These are phyloP conservation scores for Conopomorpha cramerella DNA, from an alignment of 1,140 invertebrate species.

Conservation along the genomic window DNA sequence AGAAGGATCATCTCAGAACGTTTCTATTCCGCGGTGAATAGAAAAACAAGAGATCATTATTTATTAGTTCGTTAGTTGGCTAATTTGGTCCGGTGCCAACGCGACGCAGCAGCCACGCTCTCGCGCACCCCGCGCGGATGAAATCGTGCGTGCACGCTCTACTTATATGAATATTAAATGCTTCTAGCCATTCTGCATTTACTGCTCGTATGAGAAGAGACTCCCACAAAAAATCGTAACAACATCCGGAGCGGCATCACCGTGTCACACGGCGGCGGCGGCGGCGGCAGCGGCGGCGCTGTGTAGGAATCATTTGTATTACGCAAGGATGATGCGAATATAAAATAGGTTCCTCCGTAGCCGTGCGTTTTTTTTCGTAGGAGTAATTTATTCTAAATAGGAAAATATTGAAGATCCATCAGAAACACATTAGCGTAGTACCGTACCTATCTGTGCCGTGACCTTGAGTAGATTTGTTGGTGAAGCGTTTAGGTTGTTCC, in stretches of 20 bases:
- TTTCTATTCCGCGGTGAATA: conserved; percentile 50
- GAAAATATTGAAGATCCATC: conserved; percentile 46
- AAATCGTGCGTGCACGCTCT: conserved; percentile 36
- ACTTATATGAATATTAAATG: conserved; percentile 2
- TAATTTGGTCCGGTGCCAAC: conserved; percentile 53
- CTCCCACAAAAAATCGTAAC: too few species aligned
- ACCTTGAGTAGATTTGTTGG: conserved; percentile 19
- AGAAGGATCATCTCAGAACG: conserved; percentile 36
- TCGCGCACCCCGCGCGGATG: conserved; percentile 28
- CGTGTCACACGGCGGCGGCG: too few species aligned
- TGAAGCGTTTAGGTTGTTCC: too few species aligned
- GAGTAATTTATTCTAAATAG: conserved; percentile 37
- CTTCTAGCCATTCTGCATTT: not conserved
- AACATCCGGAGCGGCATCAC: too few species aligned
- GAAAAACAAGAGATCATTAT: conserved; percentile 60
- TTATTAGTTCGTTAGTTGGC: conserved; percentile 56
- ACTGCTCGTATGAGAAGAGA: too few species aligned
- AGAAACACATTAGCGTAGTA: conserved; percentile 51
- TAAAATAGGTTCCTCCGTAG: too few species aligned
- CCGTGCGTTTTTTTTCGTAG: conserved; percentile 10
- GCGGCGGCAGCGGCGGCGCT: too few species aligned
- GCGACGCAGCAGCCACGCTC: conserved; percentile 34
- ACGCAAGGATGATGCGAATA: too few species aligned
- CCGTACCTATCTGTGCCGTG: conserved; percentile 13
- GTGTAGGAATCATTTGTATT: too few species aligned